phyloP scores from a whole-genome alignment of 2,888 invertebrate species.

The Stenodera caucasica region DNA sequence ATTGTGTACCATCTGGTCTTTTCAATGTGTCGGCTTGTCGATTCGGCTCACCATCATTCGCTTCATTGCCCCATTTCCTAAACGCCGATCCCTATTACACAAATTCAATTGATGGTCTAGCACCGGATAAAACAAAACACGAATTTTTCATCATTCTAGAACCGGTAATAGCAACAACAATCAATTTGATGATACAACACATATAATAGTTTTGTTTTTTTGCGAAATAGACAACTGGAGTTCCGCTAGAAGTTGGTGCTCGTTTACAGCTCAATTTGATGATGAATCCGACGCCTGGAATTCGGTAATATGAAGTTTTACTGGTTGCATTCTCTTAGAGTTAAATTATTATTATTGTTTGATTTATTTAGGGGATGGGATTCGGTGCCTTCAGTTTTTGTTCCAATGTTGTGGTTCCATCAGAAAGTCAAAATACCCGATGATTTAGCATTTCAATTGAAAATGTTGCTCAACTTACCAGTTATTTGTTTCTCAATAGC shows the following conservation, averaged over 20 bases:
- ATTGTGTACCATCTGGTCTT: constrained; percentile 72
- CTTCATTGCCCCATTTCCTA: constrained; percentile 83
- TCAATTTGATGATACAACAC: not conserved
- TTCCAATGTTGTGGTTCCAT: constrained; percentile 81
- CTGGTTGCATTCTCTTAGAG: not conserved
- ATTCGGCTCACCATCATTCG: constrained; percentile 79
- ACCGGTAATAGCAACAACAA: constrained; percentile 61
- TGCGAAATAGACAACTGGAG: constrained; percentile 65
- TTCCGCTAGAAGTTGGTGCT: constrained; percentile 75
- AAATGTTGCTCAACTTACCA: constrained; percentile 58
- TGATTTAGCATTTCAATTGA: constrained; percentile 61
- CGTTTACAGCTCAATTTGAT: constrained; percentile 79
- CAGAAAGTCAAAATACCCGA: constrained; percentile 66
- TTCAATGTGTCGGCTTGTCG: constrained; percentile 79
- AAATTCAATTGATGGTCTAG: constrained; percentile 68
- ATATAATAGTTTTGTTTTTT: constrained; percentile 7
- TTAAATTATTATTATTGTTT: constrained; percentile 3
- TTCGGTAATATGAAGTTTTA: constrained; percentile 63
- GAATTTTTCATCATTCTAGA: constrained; percentile 76
- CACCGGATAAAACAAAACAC: constrained; percentile 69
- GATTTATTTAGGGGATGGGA: constrained; percentile 63
- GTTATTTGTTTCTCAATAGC: constrained; percentile 39
- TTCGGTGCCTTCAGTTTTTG: constrained; percentile 67
- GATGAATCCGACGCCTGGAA: constrained; percentile 63
- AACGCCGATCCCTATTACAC: constrained; percentile 71